Evolutionary conservation across 2,113 vertebrate genomes (phyloP), one percentile per base, ranked within the genome.

Genomic region (Ceyx margarethae): DNA sequence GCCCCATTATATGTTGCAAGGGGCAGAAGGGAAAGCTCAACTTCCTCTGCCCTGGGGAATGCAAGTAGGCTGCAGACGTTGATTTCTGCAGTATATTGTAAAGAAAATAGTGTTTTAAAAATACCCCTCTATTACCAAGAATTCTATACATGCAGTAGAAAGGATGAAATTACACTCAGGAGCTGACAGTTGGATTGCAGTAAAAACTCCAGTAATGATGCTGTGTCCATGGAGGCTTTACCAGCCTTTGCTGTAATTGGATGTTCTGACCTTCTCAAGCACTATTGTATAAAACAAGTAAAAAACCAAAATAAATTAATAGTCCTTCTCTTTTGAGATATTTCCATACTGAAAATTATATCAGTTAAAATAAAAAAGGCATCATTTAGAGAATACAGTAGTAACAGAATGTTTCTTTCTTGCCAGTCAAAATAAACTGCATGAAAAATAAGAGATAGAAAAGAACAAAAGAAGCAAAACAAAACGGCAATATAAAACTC

Each of bases 371-470:
- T 81, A 73, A 96, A 94, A 88, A 40, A 51, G 7, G 5, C 6
- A 75, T 76, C 3, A 58, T 92, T 95, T 95, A 96, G 97, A 95
- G 71, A 96, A 84, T 77, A 68, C 35, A 81, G 56, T 96, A 95
- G 94, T 94, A 95, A 66, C 4, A 84, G 86, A 91, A 86, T 54
- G 15, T 95, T 96, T 93, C 12, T 95, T 60, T 48, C 35, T 81
- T 86, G 13, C 2, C 40, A 64, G 31, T 58, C 11, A 57, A 74
- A 90, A 83, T 12, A 87, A 43, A 10, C 10, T 48, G 5, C 11
- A 33, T 57, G 40, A 74, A 89, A 50, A 87, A 87, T n/a, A 65
- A 73, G 7, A 37, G 23, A 28, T 6, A 9, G 4, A 58, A 72
- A 69, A 67, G 15, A 91, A 48, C 3, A 60, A 43, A 80, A 58